Evolutionary conservation across 2,888 invertebrate genomes (phyloP), one percentile per base, ranked within the genome.

Genomic region (Petrolisthes manimaculis): DNA sequence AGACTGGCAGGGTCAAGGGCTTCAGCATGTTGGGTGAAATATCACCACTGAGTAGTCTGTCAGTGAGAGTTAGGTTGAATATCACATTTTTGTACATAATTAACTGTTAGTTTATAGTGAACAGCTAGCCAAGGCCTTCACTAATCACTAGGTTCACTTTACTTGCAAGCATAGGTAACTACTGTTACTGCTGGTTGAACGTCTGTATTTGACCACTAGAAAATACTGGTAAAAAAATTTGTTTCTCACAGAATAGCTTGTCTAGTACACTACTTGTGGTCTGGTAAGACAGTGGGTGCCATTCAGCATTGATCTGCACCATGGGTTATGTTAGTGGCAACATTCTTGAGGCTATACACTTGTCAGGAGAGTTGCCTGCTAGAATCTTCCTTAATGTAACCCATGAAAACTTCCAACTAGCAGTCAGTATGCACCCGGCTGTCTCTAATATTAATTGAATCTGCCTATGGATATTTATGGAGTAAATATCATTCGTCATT

Each of bases 31-130:
- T 61, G 51, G 61, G 67, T 74, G 67, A 54, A 55, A n/a, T 86
- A 81, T 67, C 55, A 79, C 67, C 51, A 53, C 18, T 21, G 75
- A 75, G 75, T 74, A 74, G 55, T 56, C 54, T 84, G 24, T 84
- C 21, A 75, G 56, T 37, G 77, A 56, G 74, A 74, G 74, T 82
- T 82, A 75, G 54, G n/a, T 82, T 75, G 82, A 78, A 78, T 78
- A 84, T 84, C 77, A 77, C 82, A 82, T 82, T 75, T 86, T 86
- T 61, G 67, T 86, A 86, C 86, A 74, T 74, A 74, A 81, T 71
- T 77, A 86, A 75, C 55, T 71, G 56, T 81, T 86, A 85, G 79
- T 79, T 74, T 54, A 80, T 86, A 86, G 69, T 86, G 82, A 82
- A 82, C 82, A 86, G 51, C 75, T 82, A 85, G 53, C 77, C 67